Conservation (phyloP, 2,113 vertebrate species). For the Muntiacus reevesi region DNA sequence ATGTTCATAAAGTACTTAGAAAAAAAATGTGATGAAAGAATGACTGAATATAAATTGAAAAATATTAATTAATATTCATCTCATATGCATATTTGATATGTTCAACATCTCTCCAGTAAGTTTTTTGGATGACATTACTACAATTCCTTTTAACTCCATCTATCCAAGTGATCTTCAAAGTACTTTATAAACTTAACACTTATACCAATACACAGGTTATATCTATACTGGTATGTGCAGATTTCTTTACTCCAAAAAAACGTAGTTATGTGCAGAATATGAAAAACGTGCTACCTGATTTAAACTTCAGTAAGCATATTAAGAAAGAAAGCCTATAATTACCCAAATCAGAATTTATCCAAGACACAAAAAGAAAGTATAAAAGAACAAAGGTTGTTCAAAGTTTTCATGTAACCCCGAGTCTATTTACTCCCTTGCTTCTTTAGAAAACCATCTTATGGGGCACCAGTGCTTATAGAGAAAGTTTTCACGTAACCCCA, state of each 20-base stretch:
- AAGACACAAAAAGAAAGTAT: too few relatives aligned
- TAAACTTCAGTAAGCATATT: too few relatives aligned
- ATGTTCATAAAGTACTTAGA: background rate
- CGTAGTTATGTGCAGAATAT: too few relatives aligned
- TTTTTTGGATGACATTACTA: background rate
- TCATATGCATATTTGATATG: background rate
- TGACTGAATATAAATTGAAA: background rate
- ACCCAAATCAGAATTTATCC: too few relatives aligned
- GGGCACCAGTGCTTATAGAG: background rate
- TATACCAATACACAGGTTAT: background rate
- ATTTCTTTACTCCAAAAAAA: too few relatives aligned
- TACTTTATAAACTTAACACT: constrained; percentile 39
- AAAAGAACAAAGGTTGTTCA: too few relatives aligned
- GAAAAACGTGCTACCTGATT: too few relatives aligned
- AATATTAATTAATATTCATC: background rate
- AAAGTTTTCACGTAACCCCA: background rate
- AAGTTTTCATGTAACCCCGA: too few relatives aligned
- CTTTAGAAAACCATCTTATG: background rate
- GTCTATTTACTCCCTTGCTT: background rate
- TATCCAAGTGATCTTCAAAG: constrained; percentile 42
- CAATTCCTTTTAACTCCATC: background rate
- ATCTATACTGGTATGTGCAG: background rate
- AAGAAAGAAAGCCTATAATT: too few relatives aligned
- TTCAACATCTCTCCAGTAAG: background rate
- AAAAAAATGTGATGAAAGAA: background rate